Conservation (phyloP, 1,140 invertebrate genomes). For the Diabrotica virgifera region DNA sequence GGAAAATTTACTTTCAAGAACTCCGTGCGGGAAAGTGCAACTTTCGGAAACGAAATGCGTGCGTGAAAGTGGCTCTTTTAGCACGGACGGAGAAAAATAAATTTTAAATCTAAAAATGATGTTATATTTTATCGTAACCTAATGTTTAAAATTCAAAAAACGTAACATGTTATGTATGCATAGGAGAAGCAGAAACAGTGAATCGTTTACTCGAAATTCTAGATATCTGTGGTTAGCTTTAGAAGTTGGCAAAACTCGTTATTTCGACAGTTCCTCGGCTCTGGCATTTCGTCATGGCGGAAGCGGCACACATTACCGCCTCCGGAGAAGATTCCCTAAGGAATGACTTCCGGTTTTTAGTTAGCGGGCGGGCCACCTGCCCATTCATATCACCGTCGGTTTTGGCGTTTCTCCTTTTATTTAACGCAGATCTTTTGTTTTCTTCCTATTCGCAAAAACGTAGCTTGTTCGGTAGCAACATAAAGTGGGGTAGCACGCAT, state of each 20-base stretch:
- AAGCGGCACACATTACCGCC: conserved; percentile 26
- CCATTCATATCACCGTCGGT: background rate
- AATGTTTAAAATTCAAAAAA: too few species aligned
- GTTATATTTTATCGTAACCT: too few species aligned
- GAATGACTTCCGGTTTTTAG: conserved; percentile 11
- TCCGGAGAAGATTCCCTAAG: conserved; percentile 18
- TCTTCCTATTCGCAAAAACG: background rate
- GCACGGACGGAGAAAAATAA: too few species aligned
- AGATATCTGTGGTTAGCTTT: background rate
- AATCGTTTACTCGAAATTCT: background rate
- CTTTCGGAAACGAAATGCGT: too few species aligned
- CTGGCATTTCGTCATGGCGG: conserved; percentile 19
- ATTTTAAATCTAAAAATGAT: too few species aligned
- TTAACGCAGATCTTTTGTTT: background rate
- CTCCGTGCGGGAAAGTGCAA: too few species aligned
- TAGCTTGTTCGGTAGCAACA: too few species aligned
- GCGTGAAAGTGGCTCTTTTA: too few species aligned
- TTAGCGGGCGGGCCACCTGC: conserved; percentile 7
- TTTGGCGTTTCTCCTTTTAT: conserved; percentile 2
- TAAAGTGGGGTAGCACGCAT: too few species aligned
- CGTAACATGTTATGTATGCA: background rate
- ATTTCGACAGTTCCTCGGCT: conserved; percentile 22
- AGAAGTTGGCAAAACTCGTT: conserved; percentile 7
- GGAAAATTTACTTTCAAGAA: too few species aligned
- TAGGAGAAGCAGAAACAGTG: background rate